A percentile compares a stretch with the other conserved stretches of the same genome.
phyloP scores from a whole-genome alignment of 2,888 invertebrate genomes.

The Anoncus sp. region DNA sequence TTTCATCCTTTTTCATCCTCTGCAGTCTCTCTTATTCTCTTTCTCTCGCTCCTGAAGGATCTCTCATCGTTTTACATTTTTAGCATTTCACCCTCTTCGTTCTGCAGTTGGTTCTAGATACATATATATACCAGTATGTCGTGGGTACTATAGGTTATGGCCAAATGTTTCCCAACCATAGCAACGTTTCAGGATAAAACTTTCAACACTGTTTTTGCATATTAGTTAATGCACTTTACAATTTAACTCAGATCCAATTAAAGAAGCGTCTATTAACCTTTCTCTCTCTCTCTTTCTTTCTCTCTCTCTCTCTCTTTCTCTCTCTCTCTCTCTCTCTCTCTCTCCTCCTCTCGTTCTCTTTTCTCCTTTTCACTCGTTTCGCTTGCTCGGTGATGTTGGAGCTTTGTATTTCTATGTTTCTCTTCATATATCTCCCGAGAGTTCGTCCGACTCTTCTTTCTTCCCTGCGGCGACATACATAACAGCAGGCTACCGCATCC shows the following conservation, averaged over 20 bases:
- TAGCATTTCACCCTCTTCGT: slow-evolving; percentile 30
- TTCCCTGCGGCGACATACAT: neutral
- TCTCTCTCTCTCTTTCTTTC: neutral
- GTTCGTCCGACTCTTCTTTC: neutral
- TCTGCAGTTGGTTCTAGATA: neutral
- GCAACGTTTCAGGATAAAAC: slow-evolving; percentile 32
- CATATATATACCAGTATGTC: neutral
- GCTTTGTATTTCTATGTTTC: slow-evolving; percentile 11
- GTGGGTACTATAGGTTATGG: slow-evolving; percentile 19
- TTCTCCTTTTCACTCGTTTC: neutral
- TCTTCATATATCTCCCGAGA: slow-evolving; percentile 9
- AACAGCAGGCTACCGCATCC: slow-evolving; percentile 1
- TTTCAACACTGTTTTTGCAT: slow-evolving; percentile 60
- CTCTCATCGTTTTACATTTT: slow-evolving; percentile 36
- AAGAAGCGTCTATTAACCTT: slow-evolving; percentile 57
- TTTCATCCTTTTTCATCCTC: slow-evolving; percentile 10
- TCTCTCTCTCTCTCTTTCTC: slow-evolving; percentile 1
- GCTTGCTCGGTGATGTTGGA: neutral
- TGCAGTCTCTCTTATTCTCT: neutral
- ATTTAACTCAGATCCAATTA: slow-evolving; percentile 70
- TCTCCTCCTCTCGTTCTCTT: too few relatives aligned
- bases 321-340: too few relatives aligned
- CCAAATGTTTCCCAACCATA: slow-evolving; percentile 18
- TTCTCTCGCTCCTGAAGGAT: slow-evolving; percentile 15
- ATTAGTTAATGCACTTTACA: slow-evolving; percentile 69